Conservation (phyloP, 2,113 vertebrate species). For the Phodopus roborovskii region DNA sequence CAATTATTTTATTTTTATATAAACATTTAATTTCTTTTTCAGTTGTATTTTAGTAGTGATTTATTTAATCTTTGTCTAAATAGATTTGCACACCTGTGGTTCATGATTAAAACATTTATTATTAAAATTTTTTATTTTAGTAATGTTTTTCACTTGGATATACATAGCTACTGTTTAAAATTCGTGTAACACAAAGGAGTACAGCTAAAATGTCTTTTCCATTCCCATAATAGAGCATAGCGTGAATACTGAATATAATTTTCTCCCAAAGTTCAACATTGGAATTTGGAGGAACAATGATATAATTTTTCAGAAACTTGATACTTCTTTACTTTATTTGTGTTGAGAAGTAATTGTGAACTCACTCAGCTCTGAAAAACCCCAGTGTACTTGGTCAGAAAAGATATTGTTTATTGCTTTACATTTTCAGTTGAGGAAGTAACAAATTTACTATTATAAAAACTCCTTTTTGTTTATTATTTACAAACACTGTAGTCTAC, state of each 20-base stretch:
- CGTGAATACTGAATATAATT: not conserved
- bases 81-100: not conserved
- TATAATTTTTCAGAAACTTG: not conserved
- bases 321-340: not conserved
- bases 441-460: not conserved
- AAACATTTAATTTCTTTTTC: not conserved
- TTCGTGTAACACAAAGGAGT: not conserved
- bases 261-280: not conserved
- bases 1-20: slow-evolving; percentile 1
- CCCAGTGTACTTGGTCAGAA: not conserved
- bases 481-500: not conserved
- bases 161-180: not conserved
- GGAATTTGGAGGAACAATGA: not conserved
- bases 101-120: not conserved
- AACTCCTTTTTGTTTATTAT: not conserved
- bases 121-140: not conserved
- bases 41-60: not conserved
- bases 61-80: not conserved
- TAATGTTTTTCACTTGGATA: not conserved
- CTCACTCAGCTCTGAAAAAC: slow-evolving; percentile 18
- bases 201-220: not conserved
- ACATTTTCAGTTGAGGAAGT: not conserved
- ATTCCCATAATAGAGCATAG: not conserved
- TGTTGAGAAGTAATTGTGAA: not conserved
- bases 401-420: not conserved